Percentiles rank a stretch among this genome's conserved stretches.
These are phyloP conservation scores for Odontophorus gujanensis DNA, from an alignment of 2,113 vertebrate species.

Conservation along the genomic window DNA sequence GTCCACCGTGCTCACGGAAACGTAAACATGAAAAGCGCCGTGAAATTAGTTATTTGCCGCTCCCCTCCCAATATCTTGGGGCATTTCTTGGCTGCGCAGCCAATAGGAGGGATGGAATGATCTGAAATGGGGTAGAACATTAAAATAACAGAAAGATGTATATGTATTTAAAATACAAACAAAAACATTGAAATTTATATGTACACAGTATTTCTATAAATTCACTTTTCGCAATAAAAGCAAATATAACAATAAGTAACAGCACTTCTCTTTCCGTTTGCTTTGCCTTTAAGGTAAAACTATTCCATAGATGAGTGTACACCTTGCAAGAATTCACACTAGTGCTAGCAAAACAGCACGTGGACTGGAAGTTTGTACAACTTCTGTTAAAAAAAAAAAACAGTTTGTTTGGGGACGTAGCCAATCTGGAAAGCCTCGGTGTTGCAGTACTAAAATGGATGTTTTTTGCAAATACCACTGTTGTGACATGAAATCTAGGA, in stretches of 20 bases:
- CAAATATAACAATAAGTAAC: neutral
- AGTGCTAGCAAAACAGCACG: neutral
- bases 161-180: too few species aligned
- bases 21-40: neutral
- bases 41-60: neutral
- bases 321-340: neutral
- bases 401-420: neutral
- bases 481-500: slow-evolving; percentile 1
- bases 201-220: neutral
- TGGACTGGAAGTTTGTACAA: neutral
- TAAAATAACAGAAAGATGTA: neutral
- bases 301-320: neutral
- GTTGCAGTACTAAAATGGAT: neutral
- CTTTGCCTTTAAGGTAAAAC: neutral
- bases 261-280: neutral
- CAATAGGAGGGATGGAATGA: neutral
- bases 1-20: neutral
- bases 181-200: neutral
- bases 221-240: neutral
- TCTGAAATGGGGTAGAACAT: neutral
- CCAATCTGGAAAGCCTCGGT: neutral
- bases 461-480: slow-evolving; percentile 21
- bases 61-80: neutral
- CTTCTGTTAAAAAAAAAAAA: neutral
- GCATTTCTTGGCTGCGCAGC: neutral